Evolutionary conservation across 2,113 vertebrate species (phyloP).

Genomic region (Dicentrarchus labrax): DNA sequence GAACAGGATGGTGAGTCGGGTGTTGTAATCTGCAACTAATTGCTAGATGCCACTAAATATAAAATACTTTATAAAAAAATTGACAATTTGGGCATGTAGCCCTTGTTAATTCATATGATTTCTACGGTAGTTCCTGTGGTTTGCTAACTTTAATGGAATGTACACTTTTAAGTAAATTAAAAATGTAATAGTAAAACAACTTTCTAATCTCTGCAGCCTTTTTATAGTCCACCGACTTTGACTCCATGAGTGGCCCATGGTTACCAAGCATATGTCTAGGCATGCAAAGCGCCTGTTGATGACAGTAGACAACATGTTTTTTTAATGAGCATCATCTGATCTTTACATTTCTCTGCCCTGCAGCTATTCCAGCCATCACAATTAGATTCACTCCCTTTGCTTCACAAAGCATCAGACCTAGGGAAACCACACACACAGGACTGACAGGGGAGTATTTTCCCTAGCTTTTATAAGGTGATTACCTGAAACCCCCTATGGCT

Average conservation of each 20-base stretch:
- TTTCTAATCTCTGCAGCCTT: background rate
- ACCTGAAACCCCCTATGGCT: constrained; percentile 66
- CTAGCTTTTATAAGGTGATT: constrained; percentile 49
- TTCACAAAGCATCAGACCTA: constrained; percentile 36
- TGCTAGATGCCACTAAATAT: no score
- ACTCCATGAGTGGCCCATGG: background rate
- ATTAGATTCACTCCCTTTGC: constrained; percentile 34
- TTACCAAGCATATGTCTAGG: constrained; percentile 7
- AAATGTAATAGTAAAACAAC: background rate
- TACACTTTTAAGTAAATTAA: background rate
- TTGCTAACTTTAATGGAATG: background rate
- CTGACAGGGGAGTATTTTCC: constrained; percentile 45
- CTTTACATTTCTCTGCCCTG: constrained; percentile 36
- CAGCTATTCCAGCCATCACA: constrained; percentile 22
- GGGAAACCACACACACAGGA: constrained; percentile 39
- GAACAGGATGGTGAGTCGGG: no score
- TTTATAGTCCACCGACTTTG: background rate
- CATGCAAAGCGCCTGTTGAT: background rate
- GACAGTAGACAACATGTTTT: constrained; percentile 27
- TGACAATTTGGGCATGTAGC: background rate
- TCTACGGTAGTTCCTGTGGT: background rate
- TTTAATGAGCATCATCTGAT: constrained; percentile 58
- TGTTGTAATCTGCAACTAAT: no score
- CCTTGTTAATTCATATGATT: background rate
- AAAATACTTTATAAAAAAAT: no score